Evolutionary conservation across 2,797 vertebrate species (phyloP).

Genomic region (Danio jaintianensis): DNA sequence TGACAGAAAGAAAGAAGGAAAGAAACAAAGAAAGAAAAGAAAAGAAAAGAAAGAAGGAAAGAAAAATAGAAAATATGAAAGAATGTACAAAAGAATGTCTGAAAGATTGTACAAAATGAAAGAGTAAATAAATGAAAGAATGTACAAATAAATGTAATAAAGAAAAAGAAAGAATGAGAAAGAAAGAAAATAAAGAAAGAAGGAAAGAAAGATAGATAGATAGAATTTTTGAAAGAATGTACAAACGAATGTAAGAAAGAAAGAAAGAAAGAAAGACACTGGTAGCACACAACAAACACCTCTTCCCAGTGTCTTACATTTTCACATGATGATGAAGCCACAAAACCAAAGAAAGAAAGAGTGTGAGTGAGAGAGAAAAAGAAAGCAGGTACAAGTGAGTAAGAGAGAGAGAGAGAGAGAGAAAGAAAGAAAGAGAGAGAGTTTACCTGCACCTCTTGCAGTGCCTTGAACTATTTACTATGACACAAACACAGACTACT

Average conservation of each 20-base stretch:
- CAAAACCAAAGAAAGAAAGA: slow-evolving; percentile 33
- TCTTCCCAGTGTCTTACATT: slow-evolving; percentile 1
- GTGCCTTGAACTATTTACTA: slow-evolving; percentile 40
- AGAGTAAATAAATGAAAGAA: no score
- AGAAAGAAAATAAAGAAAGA: neutral
- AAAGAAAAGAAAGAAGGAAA: no score
- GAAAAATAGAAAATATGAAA: no score
- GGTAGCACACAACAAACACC: slow-evolving; percentile 17
- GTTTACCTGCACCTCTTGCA: slow-evolving; percentile 40
- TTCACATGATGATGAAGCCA: slow-evolving; percentile 17
- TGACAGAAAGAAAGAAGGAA: no score
- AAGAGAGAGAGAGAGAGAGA: neutral
- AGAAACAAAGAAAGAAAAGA: no score
- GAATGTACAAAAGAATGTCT: no score
- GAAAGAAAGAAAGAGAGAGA: neutral
- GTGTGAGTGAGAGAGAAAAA: neutral
- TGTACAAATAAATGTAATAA: no score
- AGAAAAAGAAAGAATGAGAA: no score
- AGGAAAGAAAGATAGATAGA: neutral
- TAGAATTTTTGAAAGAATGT: neutral
- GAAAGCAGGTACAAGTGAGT: neutral
- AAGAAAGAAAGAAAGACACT: neutral
- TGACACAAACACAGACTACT: slow-evolving; percentile 27
- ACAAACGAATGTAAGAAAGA: neutral
- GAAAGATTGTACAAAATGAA: no score